phyloP scores from a whole-genome alignment of 2,888 invertebrate genomes.

The Tiliacea citrago region DNA sequence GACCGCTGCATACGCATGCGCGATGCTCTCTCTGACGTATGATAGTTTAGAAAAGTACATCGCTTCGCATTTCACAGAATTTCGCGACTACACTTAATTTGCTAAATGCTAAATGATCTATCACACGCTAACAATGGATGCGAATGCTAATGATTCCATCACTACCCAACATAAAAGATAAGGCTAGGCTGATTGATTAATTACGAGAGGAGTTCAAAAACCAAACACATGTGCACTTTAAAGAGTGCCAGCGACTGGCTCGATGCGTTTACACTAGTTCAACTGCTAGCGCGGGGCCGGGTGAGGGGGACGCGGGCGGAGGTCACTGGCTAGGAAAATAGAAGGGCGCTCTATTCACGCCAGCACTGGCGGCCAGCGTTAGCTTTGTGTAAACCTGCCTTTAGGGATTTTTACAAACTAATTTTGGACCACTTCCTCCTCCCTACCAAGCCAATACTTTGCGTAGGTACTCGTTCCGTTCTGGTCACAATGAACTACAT shows the following conservation, averaged over 20 bases:
- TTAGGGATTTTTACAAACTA: neutral
- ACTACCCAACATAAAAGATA: too few species aligned
- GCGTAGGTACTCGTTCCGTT: neutral
- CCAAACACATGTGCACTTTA: neutral
- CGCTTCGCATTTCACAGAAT: too few species aligned
- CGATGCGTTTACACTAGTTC: neutral
- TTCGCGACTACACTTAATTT: too few species aligned
- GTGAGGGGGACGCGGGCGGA: neutral
- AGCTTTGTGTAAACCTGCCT: constrained; percentile 23
- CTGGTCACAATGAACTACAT: neutral
- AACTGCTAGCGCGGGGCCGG: neutral
- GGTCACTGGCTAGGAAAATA: neutral
- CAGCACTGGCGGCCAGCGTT: neutral
- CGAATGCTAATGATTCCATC: too few species aligned
- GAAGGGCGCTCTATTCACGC: neutral
- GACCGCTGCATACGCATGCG: too few species aligned
- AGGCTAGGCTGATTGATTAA: too few species aligned
- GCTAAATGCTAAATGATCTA: too few species aligned
- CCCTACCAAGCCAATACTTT: neutral
- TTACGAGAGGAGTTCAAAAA: neutral
- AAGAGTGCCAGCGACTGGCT: neutral
- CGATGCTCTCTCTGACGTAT: too few species aligned
- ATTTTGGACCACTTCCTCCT: neutral
- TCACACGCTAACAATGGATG: too few species aligned
- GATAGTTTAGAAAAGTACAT: too few species aligned